A percentile compares a stretch with the other conserved stretches of the same genome.
Evolutionary conservation across 2,888 invertebrate genomes (phyloP).

Genomic region (Caenorhabditis drosophilae): DNA sequence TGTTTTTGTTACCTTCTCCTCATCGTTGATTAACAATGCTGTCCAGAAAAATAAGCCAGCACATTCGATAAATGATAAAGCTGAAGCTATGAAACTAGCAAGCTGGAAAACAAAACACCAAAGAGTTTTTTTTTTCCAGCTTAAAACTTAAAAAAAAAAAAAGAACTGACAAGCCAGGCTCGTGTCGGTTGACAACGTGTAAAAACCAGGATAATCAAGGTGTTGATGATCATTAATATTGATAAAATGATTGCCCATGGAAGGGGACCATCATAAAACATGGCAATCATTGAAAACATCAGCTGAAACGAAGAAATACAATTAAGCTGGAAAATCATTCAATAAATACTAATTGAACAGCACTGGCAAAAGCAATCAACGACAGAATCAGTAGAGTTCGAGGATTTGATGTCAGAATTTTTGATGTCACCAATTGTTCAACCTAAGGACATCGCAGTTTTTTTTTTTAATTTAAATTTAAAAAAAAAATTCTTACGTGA

Average conservation of each 20-base stretch:
- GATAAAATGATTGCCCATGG: conserved; percentile 47
- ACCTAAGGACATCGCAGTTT: conserved; percentile 43
- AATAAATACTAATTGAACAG: conserved; percentile 63
- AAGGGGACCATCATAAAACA: conserved; percentile 67
- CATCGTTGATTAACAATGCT: conserved; percentile 59
- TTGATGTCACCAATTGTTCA: conserved; percentile 63
- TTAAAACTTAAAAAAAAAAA: too few species aligned
- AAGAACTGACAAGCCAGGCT: conserved; percentile 51
- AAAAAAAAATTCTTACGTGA: conserved; percentile 34
- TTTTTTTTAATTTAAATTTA: too few species aligned
- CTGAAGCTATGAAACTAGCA: conserved; percentile 53
- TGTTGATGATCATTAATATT: conserved; percentile 57
- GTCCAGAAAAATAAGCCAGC: conserved; percentile 64
- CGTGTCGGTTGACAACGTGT: conserved; percentile 53
- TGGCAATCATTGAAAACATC: conserved; percentile 62
- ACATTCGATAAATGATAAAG: conserved; percentile 56
- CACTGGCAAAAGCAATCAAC: conserved; percentile 59
- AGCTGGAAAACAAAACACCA: conserved; percentile 46
- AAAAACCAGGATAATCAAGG: conserved; percentile 57
- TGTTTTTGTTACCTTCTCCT: conserved; percentile 43
- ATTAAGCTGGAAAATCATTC: too few species aligned
- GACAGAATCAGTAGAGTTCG: conserved; percentile 57
- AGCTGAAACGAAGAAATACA: too few species aligned
- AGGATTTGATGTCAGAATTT: conserved; percentile 59
- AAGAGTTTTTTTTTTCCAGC: too few species aligned